Percentiles rank a stretch among this genome's conserved stretches.
These are phyloP conservation scores for Callopanchax toddi DNA, from an alignment of 2,113 vertebrate species.

Conservation along the genomic window DNA sequence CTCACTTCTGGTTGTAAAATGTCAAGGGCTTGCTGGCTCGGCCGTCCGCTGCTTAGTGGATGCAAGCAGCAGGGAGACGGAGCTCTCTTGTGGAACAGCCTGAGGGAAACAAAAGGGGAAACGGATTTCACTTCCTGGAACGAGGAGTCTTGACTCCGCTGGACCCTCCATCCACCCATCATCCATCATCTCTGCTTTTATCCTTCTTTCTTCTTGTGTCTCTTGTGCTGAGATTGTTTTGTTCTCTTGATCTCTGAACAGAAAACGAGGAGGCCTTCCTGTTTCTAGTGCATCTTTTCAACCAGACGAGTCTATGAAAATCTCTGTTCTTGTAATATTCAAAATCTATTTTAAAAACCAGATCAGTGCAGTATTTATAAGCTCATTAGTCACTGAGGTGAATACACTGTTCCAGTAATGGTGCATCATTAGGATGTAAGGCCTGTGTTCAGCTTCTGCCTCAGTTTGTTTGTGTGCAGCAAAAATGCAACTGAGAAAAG, in stretches of 20 bases:
- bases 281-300: not conserved
- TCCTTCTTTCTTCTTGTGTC: constrained; percentile 15
- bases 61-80: constrained; percentile 18
- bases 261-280: not conserved
- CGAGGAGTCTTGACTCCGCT: constrained; percentile 55
- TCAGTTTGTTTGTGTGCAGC: too few relatives aligned
- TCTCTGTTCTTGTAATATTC: not conserved
- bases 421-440: too few relatives aligned
- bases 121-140: constrained; percentile 63
- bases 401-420: not conserved
- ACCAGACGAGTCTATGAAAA: not conserved
- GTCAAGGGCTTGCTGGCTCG: constrained; percentile 32
- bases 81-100: constrained; percentile 62
- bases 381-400: not conserved
- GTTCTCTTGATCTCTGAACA: constrained; percentile 12
- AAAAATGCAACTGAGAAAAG: too few relatives aligned
- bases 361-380: not conserved
- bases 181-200: constrained; percentile 55
- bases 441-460: too few relatives aligned
- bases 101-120: constrained; percentile 46
- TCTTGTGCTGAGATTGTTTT: not conserved
- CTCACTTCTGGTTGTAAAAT: constrained; percentile 26
- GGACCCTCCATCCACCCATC: constrained; percentile 41
- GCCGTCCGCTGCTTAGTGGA: constrained; percentile 28
- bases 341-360: not conserved